Percentiles rank a stretch among this genome's conserved stretches.
phyloP scores from a whole-genome alignment of 1,140 invertebrate species.

The Drosophila azteca region DNA sequence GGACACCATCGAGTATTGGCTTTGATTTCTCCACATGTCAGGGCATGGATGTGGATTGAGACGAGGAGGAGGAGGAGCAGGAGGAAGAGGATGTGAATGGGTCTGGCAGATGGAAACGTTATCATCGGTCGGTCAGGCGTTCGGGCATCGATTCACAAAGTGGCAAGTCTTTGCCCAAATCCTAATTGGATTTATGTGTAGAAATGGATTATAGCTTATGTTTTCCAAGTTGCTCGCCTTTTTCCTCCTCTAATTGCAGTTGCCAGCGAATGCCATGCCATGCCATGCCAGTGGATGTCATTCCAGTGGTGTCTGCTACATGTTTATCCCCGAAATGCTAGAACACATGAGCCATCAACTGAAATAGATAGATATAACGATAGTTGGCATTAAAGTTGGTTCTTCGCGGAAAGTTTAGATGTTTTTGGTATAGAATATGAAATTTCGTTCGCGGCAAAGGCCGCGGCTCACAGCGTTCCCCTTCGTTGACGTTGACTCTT shows the following conservation, averaged over 20 bases:
- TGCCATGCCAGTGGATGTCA: background rate
- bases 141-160: slow-evolving; percentile 32
- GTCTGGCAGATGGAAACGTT: slow-evolving; percentile 21
- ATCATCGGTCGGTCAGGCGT: slow-evolving; percentile 60
- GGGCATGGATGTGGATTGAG: background rate
- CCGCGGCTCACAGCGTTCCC: no score
- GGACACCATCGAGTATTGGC: slow-evolving; percentile 28
- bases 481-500: background rate
- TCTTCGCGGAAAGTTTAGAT: no score
- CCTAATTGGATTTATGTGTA: slow-evolving; percentile 83
- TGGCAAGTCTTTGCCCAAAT: slow-evolving; percentile 66
- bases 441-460: no score
- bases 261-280: slow-evolving; percentile 18
- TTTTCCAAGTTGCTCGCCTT: slow-evolving; percentile 45
- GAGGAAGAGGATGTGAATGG: background rate
- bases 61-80: background rate
- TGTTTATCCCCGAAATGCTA: background rate
- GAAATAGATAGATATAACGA: no score
- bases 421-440: no score
- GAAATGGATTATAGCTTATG: slow-evolving; percentile 77
- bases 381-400: no score
- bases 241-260: slow-evolving; percentile 61
- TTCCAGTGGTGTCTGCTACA: no score
- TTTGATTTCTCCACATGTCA: slow-evolving; percentile 61
- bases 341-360: background rate